Evolutionary conservation across 2,888 invertebrate genomes (phyloP), one percentile per base, ranked within the genome.

Genomic region (Eristalis pertinax): DNA sequence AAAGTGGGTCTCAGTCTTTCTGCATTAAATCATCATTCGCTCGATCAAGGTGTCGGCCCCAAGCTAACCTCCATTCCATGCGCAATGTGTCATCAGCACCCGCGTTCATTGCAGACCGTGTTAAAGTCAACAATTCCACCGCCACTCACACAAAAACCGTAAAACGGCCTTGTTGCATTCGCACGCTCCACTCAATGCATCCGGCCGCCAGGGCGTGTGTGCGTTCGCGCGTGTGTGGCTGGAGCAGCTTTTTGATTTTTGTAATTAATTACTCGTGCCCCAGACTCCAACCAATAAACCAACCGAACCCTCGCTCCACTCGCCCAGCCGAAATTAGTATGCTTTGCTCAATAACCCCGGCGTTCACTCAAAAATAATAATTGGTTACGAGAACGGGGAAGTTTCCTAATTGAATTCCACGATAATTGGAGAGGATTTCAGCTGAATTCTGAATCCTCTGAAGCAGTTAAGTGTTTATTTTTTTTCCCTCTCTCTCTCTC

Each of bases 381-480:
- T 75, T 81, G 74, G 74, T 64, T 81, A 69, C 74, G 68, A 75
- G 74, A 81, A 81, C 64, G 74, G 81, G 69, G 56, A 81, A 75
- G 74, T 81, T 81, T 81, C 68, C 74, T 81, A 81, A 81, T 81
- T 80, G 80, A 80, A 80, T 81, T 81, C 74, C 58, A 69, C 81
- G 74, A 81, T 81, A 81, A 81, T 81, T 81, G 81, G 69, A 75
- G 74, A 69, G 74, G 74, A 74, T 81, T 81, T 81, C 68, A 64
- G 68, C 50, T 50, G 50, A 50, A 19, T 50, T 50, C 74, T 67
- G 81, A 81, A 69, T 64, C 56, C 74, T 79, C 73, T 67, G 72
- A 73, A 65, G 79, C 72, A 73, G 81, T 81, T 64, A 75, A 81
- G 69, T 64, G 26, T 68, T 68, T 19, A 41, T 68, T 62, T 64